A percentile compares a stretch with the other conserved stretches of the same genome.
These are phyloP conservation scores for Seladonia tumulorum DNA, from an alignment of 2,888 invertebrate species.

Conservation along the genomic window DNA sequence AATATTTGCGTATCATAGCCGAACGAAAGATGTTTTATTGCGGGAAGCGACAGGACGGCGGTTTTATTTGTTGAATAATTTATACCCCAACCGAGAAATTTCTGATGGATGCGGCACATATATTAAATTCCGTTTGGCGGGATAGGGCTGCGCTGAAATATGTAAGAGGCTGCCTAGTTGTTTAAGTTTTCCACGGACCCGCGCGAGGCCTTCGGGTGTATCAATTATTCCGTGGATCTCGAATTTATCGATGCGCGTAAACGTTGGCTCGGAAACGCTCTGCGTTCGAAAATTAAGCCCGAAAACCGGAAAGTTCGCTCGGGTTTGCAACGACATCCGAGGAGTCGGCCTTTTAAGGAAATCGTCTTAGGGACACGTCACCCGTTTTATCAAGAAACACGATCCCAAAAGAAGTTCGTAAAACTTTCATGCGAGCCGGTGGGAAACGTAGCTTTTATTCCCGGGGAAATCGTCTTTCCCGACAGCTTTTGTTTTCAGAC, in stretches of 20 bases:
- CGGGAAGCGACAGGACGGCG: not conserved
- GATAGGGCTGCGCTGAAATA: not conserved
- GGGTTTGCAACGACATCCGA: constrained; percentile 15
- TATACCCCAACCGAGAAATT: not conserved
- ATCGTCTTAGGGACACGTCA: constrained; percentile 28
- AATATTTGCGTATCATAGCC: not conserved
- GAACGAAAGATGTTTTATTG: not conserved
- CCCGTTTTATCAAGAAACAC: constrained; percentile 40
- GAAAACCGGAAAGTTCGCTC: not conserved
- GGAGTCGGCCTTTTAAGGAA: constrained; percentile 30
- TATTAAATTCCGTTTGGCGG: not conserved
- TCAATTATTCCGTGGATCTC: not conserved
- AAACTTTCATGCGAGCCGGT: constrained; percentile 16
- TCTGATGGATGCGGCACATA: not conserved
- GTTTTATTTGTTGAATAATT: constrained; percentile 13
- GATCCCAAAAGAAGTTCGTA: constrained; percentile 33
- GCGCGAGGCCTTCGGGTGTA: not conserved
- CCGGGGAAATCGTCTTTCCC: not conserved
- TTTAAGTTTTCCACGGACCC: not conserved
- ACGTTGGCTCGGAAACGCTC: not conserved
- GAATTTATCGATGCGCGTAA: not conserved
- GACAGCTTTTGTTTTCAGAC: constrained; percentile 25
- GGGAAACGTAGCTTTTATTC: constrained; percentile 7
- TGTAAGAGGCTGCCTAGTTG: not conserved
- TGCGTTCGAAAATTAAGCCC: constrained; percentile 37